These are phyloP conservation scores for Allophyes oxyacanthae DNA, from an alignment of 2,888 invertebrate genomes.

Conservation along the genomic window DNA sequence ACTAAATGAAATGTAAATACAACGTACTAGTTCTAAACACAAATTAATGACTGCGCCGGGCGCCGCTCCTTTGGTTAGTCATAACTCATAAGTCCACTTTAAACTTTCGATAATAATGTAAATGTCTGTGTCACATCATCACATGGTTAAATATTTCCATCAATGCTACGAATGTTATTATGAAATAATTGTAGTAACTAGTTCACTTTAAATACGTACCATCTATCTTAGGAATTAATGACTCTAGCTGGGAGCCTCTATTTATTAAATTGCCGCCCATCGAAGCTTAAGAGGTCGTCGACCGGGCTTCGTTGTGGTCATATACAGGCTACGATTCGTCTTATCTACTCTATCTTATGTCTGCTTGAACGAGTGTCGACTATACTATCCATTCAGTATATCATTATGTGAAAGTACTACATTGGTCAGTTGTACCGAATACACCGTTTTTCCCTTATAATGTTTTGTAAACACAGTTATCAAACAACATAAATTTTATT, in stretches of 20 bases:
- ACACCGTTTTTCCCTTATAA: too few species aligned
- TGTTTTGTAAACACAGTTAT: too few species aligned
- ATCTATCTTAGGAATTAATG: slow-evolving; percentile 65
- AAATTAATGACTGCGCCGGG: too few species aligned
- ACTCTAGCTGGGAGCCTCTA: slow-evolving; percentile 53
- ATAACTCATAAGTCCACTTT: too few species aligned
- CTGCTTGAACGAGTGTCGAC: slow-evolving; percentile 45
- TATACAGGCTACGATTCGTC: slow-evolving; percentile 46
- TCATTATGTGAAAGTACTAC: slow-evolving; percentile 8
- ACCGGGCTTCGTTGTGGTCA: slow-evolving; percentile 56
- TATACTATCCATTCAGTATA: slow-evolving; percentile 15
- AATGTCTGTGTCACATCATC: too few species aligned
- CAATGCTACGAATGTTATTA: too few species aligned
- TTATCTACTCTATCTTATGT: slow-evolving; percentile 56
- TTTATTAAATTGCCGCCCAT: slow-evolving; percentile 67
- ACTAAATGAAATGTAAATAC: too few species aligned
- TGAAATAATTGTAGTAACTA: slow-evolving; percentile 20
- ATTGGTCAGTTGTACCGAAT: not conserved
- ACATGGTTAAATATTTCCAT: too few species aligned
- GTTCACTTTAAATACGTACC: slow-evolving; percentile 51
- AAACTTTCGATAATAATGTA: too few species aligned
- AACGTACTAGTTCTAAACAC: too few species aligned
- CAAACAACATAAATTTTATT: too few species aligned
- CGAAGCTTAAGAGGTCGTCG: slow-evolving; percentile 63
- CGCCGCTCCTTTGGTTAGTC: too few species aligned